phyloP scores from a whole-genome alignment of 2,797 vertebrate genomes.

The Macropus fuliginosus region DNA sequence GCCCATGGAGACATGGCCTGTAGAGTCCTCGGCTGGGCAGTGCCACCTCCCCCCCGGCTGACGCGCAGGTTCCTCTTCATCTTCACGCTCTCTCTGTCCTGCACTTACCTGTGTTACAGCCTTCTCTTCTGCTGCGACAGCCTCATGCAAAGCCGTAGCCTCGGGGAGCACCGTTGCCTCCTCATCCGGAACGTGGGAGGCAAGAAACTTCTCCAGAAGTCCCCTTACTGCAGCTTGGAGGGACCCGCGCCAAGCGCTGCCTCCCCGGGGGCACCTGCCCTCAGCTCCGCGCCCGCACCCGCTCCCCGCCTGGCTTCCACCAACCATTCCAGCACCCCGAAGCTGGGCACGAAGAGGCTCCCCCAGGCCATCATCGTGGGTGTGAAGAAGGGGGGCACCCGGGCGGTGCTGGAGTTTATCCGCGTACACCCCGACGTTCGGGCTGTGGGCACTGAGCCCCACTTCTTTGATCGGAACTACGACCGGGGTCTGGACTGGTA shows the following conservation, averaged over 20 bases:
- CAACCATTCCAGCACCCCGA: constrained; percentile 83
- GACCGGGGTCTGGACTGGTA: constrained; percentile 96
- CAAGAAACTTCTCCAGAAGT: constrained; percentile 93
- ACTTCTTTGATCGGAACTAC: constrained; percentile 98
- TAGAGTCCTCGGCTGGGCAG: constrained; percentile 89
- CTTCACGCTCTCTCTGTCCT: constrained; percentile 93
- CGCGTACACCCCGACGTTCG: constrained; percentile 96
- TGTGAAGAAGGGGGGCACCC: constrained; percentile 96
- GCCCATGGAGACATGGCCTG: constrained; percentile 95
- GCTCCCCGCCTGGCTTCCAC: constrained; percentile 54
- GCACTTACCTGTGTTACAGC: constrained; percentile 93
- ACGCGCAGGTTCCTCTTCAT: constrained; percentile 92
- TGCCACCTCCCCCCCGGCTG: constrained; percentile 89
- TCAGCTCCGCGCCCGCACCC: constrained; percentile 53
- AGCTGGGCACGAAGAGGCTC: constrained; percentile 89
- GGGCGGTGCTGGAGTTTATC: constrained; percentile 97
- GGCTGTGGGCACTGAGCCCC: constrained; percentile 94
- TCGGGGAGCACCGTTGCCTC: constrained; percentile 87
- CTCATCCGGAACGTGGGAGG: constrained; percentile 83
- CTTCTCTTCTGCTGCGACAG: constrained; percentile 90
- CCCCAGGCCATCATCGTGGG: constrained; percentile 95
- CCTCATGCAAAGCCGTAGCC: constrained; percentile 86
- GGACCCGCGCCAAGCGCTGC: constrained; percentile 68
- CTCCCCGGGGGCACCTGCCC: constrained; percentile 70
- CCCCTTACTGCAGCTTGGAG: constrained; percentile 84